Evolutionary conservation across 2,797 vertebrate genomes (phyloP).

Genomic region (Pseudopleuronectes americanus): DNA sequence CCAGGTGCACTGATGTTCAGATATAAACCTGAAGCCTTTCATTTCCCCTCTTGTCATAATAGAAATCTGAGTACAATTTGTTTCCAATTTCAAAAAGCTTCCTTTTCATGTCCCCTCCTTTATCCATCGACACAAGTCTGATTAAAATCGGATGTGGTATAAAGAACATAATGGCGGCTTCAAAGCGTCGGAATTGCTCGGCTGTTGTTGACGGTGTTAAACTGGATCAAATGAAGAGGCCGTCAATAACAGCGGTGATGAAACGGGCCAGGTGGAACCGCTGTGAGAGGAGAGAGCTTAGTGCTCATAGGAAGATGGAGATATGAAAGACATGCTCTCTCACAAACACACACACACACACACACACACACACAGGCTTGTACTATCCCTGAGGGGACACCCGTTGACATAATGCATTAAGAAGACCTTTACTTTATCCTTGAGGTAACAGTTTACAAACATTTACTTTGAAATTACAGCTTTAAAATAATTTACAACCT

Average conservation of each 20-base stretch:
- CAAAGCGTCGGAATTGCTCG: conserved; percentile 49
- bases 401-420: too few species aligned
- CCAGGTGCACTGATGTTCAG: conserved; percentile 43
- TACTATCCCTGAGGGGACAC: too few species aligned
- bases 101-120: conserved; percentile 51
- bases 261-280: conserved; percentile 59
- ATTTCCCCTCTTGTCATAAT: conserved; percentile 53
- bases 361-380: neutral
- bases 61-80: conserved; percentile 55
- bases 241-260: conserved; percentile 36
- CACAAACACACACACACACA: neutral
- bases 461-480: too few species aligned
- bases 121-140: conserved; percentile 43
- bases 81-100: conserved; percentile 52
- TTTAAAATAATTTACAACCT: too few species aligned
- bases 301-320: conserved; percentile 21
- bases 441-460: too few species aligned
- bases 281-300: conserved; percentile 12
- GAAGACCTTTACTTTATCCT: too few species aligned
- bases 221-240: conserved; percentile 60
- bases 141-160: conserved; percentile 52
- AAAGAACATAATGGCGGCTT: conserved; percentile 40
- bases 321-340: conserved; percentile 24
- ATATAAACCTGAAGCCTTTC: conserved; percentile 40
- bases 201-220: conserved; percentile 36